Conservation (phyloP, 2,888 invertebrate species). For the Clusia tigrina region DNA sequence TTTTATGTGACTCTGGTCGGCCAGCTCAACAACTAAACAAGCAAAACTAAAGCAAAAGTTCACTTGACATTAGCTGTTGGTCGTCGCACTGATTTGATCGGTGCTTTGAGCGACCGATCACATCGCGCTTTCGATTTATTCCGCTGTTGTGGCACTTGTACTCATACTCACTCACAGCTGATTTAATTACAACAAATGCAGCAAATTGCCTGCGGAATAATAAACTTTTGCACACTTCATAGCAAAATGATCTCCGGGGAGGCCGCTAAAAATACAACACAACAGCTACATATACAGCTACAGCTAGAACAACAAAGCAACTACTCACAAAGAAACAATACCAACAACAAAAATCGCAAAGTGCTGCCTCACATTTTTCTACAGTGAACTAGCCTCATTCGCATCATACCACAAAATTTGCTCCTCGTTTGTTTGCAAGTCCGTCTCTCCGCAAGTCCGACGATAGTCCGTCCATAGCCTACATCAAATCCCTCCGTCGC, state of each 20-base stretch:
- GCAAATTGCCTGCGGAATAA: slow-evolving; percentile 58
- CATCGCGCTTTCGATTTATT: slow-evolving; percentile 43
- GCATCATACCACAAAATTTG: background rate
- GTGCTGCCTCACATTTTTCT: slow-evolving; percentile 23
- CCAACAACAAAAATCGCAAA: slow-evolving; percentile 23
- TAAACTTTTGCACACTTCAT: slow-evolving; percentile 51
- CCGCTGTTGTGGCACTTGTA: slow-evolving; percentile 21
- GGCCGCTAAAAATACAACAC: slow-evolving; percentile 12
- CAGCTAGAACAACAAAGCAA: no score
- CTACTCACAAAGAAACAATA: slow-evolving; percentile 15
- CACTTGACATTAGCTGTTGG: slow-evolving; percentile 27
- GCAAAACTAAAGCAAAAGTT: slow-evolving; percentile 10
- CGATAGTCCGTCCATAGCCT: slow-evolving; percentile 5
- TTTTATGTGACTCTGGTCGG: background rate
- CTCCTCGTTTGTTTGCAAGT: slow-evolving; percentile 7
- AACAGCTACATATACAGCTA: no score
- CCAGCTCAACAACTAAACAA: background rate
- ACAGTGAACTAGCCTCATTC: slow-evolving; percentile 16
- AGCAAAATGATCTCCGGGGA: slow-evolving; percentile 38
- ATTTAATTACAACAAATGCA: slow-evolving; percentile 58
- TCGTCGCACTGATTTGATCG: slow-evolving; percentile 31
- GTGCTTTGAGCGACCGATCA: slow-evolving; percentile 33
- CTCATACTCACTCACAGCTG: slow-evolving; percentile 36
- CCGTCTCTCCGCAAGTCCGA: background rate
- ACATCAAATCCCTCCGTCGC: no score